Percentiles rank a stretch among this genome's conserved stretches.
Evolutionary conservation across 2,113 vertebrate species (phyloP).

Genomic region (Crocuta crocuta): DNA sequence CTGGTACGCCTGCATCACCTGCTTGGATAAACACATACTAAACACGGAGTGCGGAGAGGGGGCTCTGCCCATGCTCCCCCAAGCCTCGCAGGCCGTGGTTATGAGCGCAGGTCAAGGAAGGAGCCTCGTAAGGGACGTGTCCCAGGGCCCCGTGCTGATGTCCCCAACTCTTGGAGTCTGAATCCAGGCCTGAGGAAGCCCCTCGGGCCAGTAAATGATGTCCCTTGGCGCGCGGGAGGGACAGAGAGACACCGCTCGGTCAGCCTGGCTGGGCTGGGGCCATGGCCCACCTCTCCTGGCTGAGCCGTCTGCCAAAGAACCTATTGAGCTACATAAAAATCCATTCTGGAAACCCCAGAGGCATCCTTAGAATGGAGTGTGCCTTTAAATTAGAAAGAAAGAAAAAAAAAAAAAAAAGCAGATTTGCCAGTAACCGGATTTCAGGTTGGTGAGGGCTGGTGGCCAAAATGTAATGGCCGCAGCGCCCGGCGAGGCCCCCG

Average conservation of each 20-base stretch:
- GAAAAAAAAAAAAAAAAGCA: not conserved
- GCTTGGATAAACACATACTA: not conserved
- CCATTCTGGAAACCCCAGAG: constrained; percentile 73
- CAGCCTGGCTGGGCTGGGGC: not conserved
- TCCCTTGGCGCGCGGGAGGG: not conserved
- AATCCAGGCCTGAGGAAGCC: not conserved
- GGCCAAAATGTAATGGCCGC: not conserved
- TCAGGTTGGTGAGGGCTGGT: constrained; percentile 1
- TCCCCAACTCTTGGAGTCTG: not conserved
- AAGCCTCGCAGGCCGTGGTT: not conserved
- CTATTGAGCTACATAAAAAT: constrained; percentile 72
- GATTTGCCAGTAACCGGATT: constrained; percentile 48
- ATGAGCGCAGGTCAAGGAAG: not conserved
- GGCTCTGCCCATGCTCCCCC: rapidly evolving
- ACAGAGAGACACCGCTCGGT: not conserved
- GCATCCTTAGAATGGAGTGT: constrained; percentile 54
- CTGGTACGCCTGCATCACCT: not conserved
- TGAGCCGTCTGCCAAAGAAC: constrained; percentile 67
- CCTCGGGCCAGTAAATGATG: not conserved
- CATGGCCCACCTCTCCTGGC: constrained; percentile 30
- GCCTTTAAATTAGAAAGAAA: constrained; percentile 65
- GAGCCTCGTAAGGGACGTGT: not conserved
- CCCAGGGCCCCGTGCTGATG: not conserved
- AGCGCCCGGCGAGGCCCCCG: not conserved
- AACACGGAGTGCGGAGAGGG: not conserved